A percentile compares a stretch with the other conserved stretches of the same genome.
These are phyloP conservation scores for Drosophila malerkotliana DNA, from an alignment of 1,140 invertebrate species.

Conservation along the genomic window DNA sequence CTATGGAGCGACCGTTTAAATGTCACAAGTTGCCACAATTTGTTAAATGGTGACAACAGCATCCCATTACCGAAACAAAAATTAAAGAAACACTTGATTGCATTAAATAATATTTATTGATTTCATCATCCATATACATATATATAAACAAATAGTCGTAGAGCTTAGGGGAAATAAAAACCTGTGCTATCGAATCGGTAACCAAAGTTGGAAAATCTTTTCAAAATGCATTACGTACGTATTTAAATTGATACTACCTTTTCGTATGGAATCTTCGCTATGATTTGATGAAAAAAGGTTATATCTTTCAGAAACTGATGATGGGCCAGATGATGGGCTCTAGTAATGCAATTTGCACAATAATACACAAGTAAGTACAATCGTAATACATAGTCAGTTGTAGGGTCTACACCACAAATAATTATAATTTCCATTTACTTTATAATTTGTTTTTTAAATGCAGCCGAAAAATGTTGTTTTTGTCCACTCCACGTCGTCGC, in stretches of 20 bases:
- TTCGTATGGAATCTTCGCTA: background rate
- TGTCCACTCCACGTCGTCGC: conserved; percentile 44
- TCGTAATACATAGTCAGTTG: conserved; percentile 76
- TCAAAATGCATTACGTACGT: conserved; percentile 61
- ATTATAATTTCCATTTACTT: conserved; percentile 17
- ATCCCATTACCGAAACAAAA: background rate
- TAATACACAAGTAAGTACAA: conserved; percentile 75
- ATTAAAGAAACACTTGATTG: conserved; percentile 35
- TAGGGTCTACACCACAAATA: conserved; percentile 50
- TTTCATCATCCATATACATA: conserved; percentile 57
- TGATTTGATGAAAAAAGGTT: background rate
- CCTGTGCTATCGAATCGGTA: conserved; percentile 37
- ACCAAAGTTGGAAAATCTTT: conserved; percentile 21
- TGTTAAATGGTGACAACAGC: conserved; percentile 40
- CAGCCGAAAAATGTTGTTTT: conserved; percentile 63
- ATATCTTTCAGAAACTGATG: background rate
- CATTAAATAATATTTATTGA: conserved; percentile 80
- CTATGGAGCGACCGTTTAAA: conserved; percentile 35
- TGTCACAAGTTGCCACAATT: conserved; percentile 53
- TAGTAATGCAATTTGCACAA: conserved; percentile 73
- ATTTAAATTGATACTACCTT: conserved; percentile 18
- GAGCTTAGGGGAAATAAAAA: conserved; percentile 41
- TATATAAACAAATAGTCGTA: conserved; percentile 48
- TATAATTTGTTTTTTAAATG: conserved; percentile 60
- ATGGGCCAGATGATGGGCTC: background rate